A percentile compares a stretch with the other conserved stretches of the same genome.
Conservation (phyloP, 92 coral and sea anemone genomes). For the Epizoanthus rinbou region DNA sequence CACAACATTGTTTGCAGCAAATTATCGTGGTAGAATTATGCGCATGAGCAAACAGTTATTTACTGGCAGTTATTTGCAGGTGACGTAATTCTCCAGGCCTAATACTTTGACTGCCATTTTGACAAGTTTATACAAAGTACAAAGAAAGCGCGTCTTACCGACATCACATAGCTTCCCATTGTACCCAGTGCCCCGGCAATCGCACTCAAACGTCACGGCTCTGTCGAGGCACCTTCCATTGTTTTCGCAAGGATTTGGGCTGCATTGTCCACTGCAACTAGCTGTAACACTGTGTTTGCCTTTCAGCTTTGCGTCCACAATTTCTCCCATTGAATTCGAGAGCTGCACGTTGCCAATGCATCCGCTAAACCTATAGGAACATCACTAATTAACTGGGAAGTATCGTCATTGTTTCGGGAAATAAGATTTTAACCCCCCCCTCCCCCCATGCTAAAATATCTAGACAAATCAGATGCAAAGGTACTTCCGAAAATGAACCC, state of each 20-base stretch:
- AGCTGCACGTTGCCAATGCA: slow-evolving; percentile 29
- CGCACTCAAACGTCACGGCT: slow-evolving; percentile 19
- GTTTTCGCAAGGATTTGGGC: slow-evolving; percentile 14
- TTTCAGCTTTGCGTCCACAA: background rate
- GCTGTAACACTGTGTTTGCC: background rate
- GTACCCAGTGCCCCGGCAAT: slow-evolving; percentile 41
- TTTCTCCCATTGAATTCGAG: background rate
- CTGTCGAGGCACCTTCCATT: slow-evolving; percentile 33
- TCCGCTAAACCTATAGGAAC: background rate
- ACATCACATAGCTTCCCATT: slow-evolving; percentile 10
- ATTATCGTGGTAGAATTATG: too few species aligned
- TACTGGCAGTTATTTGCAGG: too few species aligned
- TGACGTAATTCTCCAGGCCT: too few species aligned
- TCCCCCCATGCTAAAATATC: too few species aligned
- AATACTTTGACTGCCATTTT: too few species aligned
- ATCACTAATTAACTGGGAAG: too few species aligned
- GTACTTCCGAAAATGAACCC: too few species aligned
- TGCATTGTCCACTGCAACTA: slow-evolving; percentile 15
- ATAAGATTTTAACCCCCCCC: too few species aligned
- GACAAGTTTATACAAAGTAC: background rate
- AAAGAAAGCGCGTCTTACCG: background rate
- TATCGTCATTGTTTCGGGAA: too few species aligned
- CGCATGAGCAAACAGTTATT: too few species aligned
- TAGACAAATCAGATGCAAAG: too few species aligned
- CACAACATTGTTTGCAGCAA: too few species aligned